phyloP scores from a whole-genome alignment of 1,140 invertebrate genomes.

The Thrips palmi region DNA sequence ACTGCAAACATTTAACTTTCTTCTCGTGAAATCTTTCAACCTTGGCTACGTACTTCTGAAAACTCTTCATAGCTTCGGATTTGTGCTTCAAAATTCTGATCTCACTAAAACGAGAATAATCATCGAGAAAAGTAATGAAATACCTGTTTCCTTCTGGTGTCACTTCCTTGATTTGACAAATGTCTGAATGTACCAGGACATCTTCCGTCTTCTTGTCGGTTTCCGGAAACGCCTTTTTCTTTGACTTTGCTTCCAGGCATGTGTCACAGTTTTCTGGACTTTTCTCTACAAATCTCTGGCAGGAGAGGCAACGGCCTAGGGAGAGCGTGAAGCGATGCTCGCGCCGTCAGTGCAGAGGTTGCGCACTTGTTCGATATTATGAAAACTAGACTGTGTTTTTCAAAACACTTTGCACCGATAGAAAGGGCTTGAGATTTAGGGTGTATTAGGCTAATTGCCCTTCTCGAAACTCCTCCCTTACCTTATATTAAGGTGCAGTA shows the following conservation, averaged over 20 bases:
- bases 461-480: too few species aligned
- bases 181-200: not conserved
- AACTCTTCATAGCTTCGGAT: not conserved
- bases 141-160: not conserved
- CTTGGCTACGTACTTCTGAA: not conserved
- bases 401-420: too few species aligned
- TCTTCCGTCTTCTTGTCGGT: not conserved
- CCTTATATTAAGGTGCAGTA: too few species aligned
- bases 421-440: too few species aligned
- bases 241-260: not conserved
- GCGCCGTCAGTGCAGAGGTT: too few species aligned
- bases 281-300: too few species aligned
- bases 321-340: too few species aligned
- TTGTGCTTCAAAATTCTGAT: not conserved
- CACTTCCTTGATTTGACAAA: not conserved
- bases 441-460: too few species aligned
- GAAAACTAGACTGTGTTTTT: too few species aligned
- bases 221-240: not conserved
- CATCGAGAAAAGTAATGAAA: not conserved
- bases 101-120: not conserved
- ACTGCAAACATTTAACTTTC: conserved; percentile 16
- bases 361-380: too few species aligned
- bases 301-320: too few species aligned
- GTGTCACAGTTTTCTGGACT: too few species aligned
- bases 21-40: not conserved